These are phyloP conservation scores for Acrobasis repandana DNA, from an alignment of 2,888 invertebrate genomes.

Conservation along the genomic window DNA sequence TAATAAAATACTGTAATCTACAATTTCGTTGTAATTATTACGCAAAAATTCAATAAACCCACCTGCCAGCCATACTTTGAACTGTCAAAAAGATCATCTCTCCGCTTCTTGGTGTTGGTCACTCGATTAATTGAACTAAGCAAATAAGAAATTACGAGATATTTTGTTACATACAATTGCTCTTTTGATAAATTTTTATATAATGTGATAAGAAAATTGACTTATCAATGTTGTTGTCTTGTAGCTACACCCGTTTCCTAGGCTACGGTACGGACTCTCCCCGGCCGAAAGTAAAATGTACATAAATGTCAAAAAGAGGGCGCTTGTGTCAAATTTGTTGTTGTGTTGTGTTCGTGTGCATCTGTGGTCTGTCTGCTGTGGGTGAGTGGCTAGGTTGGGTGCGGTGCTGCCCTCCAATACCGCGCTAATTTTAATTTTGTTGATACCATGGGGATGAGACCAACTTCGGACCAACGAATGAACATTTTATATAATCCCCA, in stretches of 20 bases:
- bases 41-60: slow-evolving; percentile 48
- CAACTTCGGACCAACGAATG: too few species aligned
- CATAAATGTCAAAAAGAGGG: slow-evolving; percentile 15
- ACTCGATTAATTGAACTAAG: slow-evolving; percentile 30
- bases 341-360: too few species aligned
- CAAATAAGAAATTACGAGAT: slow-evolving; percentile 32
- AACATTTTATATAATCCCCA: too few species aligned
- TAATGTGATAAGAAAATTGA: slow-evolving; percentile 63
- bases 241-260: slow-evolving; percentile 81
- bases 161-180: slow-evolving; percentile 27
- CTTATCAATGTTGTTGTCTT: slow-evolving; percentile 77
- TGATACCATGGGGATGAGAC: too few species aligned
- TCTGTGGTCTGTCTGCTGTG: too few species aligned
- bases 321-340: slow-evolving; percentile 28
- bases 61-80: slow-evolving; percentile 76
- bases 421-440: not conserved
- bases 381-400: too few species aligned
- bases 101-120: slow-evolving; percentile 31
- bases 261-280: slow-evolving; percentile 75
- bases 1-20: not conserved
- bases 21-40: slow-evolving; percentile 29
- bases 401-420: too few species aligned
- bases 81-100: slow-evolving; percentile 69
- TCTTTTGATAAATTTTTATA: slow-evolving; percentile 51
- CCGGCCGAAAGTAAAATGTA: slow-evolving; percentile 47